Percentiles rank a stretch among this genome's conserved stretches.
Evolutionary conservation across 2,888 invertebrate genomes (phyloP).

Genomic region (Phortica magna): DNA sequence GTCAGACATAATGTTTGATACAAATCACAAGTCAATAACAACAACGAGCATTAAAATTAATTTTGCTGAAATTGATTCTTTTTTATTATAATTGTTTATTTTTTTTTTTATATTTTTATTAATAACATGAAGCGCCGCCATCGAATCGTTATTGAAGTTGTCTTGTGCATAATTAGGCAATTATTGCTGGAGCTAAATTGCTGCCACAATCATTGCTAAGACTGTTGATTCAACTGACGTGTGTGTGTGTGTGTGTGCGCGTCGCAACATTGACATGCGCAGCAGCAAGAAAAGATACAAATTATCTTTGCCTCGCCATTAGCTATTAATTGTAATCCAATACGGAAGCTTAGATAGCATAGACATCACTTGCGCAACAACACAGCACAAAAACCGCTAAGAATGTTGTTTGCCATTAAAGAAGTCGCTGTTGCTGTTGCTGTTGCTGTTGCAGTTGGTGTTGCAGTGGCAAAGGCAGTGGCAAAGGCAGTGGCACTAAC

Average conservation of each 20-base stretch:
- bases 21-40: background rate
- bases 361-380: background rate
- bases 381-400: slow-evolving; percentile 47
- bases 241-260: background rate
- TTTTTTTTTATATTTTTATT: slow-evolving; percentile 33
- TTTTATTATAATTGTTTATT: slow-evolving; percentile 41
- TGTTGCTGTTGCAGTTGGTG: background rate
- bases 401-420: slow-evolving; percentile 53
- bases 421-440: slow-evolving; percentile 31
- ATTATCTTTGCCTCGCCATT: slow-evolving; percentile 53
- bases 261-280: background rate
- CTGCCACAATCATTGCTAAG: no score
- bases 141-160: slow-evolving; percentile 39
- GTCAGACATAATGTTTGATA: slow-evolving; percentile 8
- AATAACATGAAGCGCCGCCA: background rate
- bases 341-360: slow-evolving; percentile 61
- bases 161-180: slow-evolving; percentile 9
- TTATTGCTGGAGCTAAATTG: background rate
- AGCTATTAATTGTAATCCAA: slow-evolving; percentile 70
- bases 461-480: background rate
- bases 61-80: slow-evolving; percentile 32
- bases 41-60: background rate
- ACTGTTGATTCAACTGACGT: no score
- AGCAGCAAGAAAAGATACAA: slow-evolving; percentile 52
- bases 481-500: background rate